These are phyloP conservation scores for Drosophila malerkotliana DNA, from an alignment of 1,140 invertebrate species.

Conservation along the genomic window DNA sequence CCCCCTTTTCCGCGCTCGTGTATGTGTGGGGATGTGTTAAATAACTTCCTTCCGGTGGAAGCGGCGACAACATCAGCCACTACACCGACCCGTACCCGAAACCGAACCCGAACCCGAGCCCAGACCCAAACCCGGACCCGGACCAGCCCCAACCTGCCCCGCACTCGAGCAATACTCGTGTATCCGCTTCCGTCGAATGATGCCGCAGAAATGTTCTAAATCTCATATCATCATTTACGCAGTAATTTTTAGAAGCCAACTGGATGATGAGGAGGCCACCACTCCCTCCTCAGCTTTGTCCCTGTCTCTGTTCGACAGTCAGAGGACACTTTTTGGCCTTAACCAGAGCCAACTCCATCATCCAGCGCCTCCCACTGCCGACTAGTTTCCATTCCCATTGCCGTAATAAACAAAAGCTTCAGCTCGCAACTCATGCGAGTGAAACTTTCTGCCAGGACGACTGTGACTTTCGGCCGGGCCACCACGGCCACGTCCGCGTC, in stretches of 20 bases:
- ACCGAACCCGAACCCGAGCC: neutral
- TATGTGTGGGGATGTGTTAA: constrained; percentile 68
- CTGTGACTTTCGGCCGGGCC: constrained; percentile 7
- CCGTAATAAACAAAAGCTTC: constrained; percentile 72
- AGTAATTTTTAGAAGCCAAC: constrained; percentile 77
- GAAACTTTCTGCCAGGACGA: constrained; percentile 29
- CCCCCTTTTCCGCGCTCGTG: constrained; percentile 13
- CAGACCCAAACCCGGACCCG: neutral
- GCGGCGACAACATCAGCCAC: constrained; percentile 46
- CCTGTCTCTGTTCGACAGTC: neutral
- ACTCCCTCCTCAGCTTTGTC: neutral
- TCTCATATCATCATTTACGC: constrained; percentile 82
- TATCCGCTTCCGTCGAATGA: constrained; percentile 76
- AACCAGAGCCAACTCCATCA: constrained; percentile 39
- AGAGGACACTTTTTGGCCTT: constrained; percentile 35
- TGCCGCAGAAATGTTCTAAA: constrained; percentile 78
- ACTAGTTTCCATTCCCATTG: constrained; percentile 4
- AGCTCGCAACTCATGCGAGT: constrained; percentile 76
- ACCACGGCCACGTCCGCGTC: too few species aligned
- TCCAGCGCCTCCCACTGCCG: neutral
- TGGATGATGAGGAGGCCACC: constrained; percentile 24
- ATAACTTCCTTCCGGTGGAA: constrained; percentile 73
- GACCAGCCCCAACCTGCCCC: too few species aligned
- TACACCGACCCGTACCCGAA: neutral
- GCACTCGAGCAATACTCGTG: constrained; percentile 31